Conservation (phyloP, 2,113 vertebrate genomes). For the Prolemur simus region DNA sequence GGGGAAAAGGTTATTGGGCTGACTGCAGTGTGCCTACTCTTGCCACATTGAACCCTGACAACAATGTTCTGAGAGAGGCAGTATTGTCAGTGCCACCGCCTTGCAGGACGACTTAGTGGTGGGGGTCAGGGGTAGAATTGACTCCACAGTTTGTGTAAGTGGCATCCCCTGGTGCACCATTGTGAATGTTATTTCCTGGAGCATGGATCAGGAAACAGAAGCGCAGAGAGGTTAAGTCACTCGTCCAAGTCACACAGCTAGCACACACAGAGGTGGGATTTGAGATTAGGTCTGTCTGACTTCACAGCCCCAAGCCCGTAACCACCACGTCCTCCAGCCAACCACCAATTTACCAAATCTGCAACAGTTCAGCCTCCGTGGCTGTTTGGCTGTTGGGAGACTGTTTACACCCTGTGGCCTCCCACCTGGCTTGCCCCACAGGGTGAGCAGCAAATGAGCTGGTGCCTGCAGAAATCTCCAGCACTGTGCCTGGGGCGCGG, state of each 20-base stretch:
- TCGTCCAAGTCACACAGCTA: background rate
- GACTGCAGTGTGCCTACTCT: background rate
- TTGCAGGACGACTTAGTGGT: background rate
- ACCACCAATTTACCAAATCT: background rate
- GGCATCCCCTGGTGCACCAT: background rate
- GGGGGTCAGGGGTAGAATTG: background rate
- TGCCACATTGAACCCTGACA: background rate
- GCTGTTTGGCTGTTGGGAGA: background rate
- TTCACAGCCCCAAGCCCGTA: background rate
- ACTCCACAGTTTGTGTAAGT: background rate
- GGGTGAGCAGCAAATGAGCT: background rate
- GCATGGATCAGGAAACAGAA: background rate
- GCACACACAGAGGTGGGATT: background rate
- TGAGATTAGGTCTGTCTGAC: background rate
- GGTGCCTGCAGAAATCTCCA: background rate
- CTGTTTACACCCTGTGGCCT: background rate
- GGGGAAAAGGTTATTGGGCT: background rate
- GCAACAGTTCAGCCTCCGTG: background rate
- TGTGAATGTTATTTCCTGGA: background rate
- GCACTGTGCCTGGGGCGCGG: background rate
- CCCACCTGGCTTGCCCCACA: background rate
- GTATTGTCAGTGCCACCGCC: accelerated
- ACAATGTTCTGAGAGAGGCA: too few relatives aligned
- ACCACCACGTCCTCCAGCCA: background rate
- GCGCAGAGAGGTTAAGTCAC: background rate